Percentiles rank a stretch among this genome's conserved stretches.
Evolutionary conservation across 2,797 vertebrate genomes (phyloP).

Genomic region (Melanotaenia nigrans): DNA sequence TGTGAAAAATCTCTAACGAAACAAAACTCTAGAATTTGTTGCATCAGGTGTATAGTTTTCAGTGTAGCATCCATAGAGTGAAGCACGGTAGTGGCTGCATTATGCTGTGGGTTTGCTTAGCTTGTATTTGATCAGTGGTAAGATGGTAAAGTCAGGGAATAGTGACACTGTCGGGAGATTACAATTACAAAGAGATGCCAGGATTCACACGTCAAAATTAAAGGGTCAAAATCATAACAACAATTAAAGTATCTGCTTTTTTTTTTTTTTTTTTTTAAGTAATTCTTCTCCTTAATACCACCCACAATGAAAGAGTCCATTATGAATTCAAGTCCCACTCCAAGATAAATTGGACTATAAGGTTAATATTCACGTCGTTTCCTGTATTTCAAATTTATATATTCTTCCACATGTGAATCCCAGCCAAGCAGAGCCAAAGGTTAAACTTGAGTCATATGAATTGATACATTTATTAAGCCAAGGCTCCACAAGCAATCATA

Average conservation of each 20-base stretch:
- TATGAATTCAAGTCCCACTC: conserved; percentile 5
- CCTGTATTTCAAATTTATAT: conserved; percentile 56
- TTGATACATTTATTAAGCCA: conserved; percentile 68
- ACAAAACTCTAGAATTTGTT: background rate
- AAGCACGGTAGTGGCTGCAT: background rate
- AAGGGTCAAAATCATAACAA: background rate
- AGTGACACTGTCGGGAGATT: too few species aligned
- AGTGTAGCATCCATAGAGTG: background rate
- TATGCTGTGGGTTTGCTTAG: background rate
- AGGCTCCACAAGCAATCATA: conserved; percentile 38
- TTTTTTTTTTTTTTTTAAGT: background rate
- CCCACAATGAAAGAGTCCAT: background rate
- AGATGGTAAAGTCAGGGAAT: background rate
- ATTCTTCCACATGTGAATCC: conserved; percentile 49
- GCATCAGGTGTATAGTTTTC: too few species aligned
- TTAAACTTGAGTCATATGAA: conserved; percentile 65
- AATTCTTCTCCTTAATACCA: background rate
- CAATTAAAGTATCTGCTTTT: background rate
- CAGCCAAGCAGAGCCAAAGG: conserved; percentile 58
- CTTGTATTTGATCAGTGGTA: background rate
- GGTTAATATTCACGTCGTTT: conserved; percentile 44
- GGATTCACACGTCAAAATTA: background rate
- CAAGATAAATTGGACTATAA: conserved; percentile 29
- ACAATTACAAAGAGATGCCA: background rate
- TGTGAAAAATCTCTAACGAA: background rate